Evolutionary conservation across 2,888 invertebrate genomes (phyloP).

Genomic region (Galerucella nymphaeae): DNA sequence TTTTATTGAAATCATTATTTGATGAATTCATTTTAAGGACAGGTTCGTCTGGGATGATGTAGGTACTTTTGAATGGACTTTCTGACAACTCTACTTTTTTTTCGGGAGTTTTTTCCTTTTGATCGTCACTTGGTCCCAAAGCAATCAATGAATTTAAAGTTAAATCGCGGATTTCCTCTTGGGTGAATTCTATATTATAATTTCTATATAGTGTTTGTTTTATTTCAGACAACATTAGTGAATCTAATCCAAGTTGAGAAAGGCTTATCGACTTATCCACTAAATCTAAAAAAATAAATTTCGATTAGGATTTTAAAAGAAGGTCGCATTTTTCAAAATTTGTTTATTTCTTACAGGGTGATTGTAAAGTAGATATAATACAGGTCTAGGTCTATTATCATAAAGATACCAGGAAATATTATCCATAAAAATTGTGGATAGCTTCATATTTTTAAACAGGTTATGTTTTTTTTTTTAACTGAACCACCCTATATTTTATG

Average conservation of each 20-base stretch:
- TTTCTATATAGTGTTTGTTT: conserved; percentile 51
- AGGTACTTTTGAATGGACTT: background rate
- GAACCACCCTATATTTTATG: too few relatives aligned
- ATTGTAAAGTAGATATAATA: too few relatives aligned
- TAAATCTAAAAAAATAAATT: conserved; percentile 34
- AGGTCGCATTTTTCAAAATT: background rate
- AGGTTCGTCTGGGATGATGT: conserved; percentile 37
- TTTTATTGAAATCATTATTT: conserved; percentile 17
- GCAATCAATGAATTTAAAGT: conserved; percentile 42
- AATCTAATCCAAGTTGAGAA: conserved; percentile 50
- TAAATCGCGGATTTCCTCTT: conserved; percentile 45
- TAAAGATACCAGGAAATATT: too few relatives aligned
- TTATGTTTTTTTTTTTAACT: too few relatives aligned
- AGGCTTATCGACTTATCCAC: conserved; percentile 45
- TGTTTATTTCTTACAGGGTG: too few relatives aligned
- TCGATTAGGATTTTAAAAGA: background rate
- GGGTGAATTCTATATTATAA: conserved; percentile 44
- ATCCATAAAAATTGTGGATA: too few relatives aligned
- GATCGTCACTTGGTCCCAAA: conserved; percentile 14
- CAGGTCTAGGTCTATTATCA: too few relatives aligned
- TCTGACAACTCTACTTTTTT: background rate
- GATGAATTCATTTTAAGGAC: conserved; percentile 39
- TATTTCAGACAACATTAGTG: conserved; percentile 51
- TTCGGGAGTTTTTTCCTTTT: background rate
- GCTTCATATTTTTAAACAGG: too few relatives aligned